Evolutionary conservation across 2,888 invertebrate genomes (phyloP).

Genomic region (Pheosia tremula): DNA sequence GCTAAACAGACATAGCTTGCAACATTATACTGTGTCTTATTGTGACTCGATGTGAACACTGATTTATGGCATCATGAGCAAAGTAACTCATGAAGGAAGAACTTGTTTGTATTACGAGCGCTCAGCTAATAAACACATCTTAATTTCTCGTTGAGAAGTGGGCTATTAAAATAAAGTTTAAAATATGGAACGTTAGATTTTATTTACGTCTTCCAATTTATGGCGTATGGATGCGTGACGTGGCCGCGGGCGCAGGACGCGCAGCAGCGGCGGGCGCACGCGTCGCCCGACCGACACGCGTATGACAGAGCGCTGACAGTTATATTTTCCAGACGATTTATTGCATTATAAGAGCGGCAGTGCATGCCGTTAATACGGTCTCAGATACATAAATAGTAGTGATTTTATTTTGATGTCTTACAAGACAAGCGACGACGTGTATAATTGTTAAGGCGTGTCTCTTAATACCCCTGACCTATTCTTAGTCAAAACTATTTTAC

Average conservation of each 20-base stretch:
- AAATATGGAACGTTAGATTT: constrained; percentile 81
- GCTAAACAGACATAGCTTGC: constrained; percentile 25
- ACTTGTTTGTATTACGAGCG: constrained; percentile 77
- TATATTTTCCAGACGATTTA: constrained; percentile 85
- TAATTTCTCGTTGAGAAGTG: constrained; percentile 80
- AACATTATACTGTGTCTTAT: constrained; percentile 46
- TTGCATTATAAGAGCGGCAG: constrained; percentile 79
- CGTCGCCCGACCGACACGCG: constrained; percentile 59
- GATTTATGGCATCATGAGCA: constrained; percentile 66
- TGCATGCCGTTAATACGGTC: constrained; percentile 76
- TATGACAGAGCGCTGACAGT: constrained; percentile 81
- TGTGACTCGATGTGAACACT: constrained; percentile 60
- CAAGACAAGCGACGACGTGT: constrained; percentile 80
- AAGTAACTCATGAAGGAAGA: constrained; percentile 71
- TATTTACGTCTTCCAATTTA: constrained; percentile 79
- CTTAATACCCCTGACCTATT: constrained; percentile 69
- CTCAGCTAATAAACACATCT: constrained; percentile 80
- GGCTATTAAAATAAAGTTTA: constrained; percentile 82
- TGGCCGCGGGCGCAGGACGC: constrained; percentile 37
- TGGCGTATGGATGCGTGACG: constrained; percentile 68
- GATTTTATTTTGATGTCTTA: constrained; percentile 83
- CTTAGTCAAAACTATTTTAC: constrained; percentile 66
- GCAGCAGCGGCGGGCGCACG: constrained; percentile 47
- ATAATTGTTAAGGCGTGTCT: constrained; percentile 74
- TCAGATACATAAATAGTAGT: constrained; percentile 81